A percentile compares a stretch with the other conserved stretches of the same genome.
phyloP scores from a whole-genome alignment of 2,113 vertebrate genomes.

The Nestor notabilis region DNA sequence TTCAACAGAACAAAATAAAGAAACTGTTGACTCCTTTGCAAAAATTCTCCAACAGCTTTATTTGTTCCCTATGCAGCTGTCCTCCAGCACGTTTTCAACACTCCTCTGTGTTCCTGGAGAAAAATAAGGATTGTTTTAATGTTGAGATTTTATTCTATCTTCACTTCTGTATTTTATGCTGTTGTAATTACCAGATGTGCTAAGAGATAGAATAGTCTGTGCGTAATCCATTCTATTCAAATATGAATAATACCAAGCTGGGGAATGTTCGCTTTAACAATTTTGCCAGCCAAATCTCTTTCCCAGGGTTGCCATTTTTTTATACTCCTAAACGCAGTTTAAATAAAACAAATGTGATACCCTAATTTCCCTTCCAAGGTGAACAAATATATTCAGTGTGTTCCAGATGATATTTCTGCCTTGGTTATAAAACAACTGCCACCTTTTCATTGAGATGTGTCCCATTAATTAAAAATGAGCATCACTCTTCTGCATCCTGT shows the following conservation, averaged over 20 bases:
- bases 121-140: not conserved
- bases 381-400: not conserved
- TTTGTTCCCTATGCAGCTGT: not conserved
- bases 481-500: not conserved
- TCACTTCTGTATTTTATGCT: not conserved
- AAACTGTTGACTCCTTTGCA: not conserved
- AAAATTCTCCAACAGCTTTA: not conserved
- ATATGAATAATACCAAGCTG: not conserved
- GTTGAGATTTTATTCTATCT: not conserved
- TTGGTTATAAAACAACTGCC: not conserved
- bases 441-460: not conserved
- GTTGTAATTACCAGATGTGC: not conserved
- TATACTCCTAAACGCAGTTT: not conserved
- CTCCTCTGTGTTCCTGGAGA: not conserved
- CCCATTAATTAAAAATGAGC: not conserved
- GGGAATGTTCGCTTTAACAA: not conserved
- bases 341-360: not conserved
- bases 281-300: not conserved
- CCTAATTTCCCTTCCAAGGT: slow-evolving; percentile 15
- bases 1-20: not conserved
- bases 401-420: not conserved
- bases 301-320: not conserved
- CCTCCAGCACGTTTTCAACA: not conserved
- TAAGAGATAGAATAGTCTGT: not conserved
- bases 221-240: slow-evolving; percentile 11